These are phyloP conservation scores for Saguinus imperator DNA, from an alignment of 2,113 vertebrate species.

Conservation along the genomic window DNA sequence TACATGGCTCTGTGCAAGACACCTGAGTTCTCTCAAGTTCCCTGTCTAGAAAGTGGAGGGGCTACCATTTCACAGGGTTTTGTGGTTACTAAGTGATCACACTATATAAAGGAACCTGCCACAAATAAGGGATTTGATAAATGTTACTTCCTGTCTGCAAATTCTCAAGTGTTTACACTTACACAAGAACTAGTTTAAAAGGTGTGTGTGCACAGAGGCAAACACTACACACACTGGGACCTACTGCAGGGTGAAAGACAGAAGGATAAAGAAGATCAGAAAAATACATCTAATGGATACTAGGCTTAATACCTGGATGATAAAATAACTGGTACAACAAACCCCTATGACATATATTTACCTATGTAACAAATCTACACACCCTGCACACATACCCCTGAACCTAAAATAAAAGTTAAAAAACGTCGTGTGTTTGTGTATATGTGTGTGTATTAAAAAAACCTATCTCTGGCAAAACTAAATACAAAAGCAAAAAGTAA, in stretches of 20 bases:
- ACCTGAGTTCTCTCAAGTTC: accelerated
- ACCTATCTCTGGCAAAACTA: not conserved
- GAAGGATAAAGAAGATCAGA: too few relatives aligned
- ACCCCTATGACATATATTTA: too few relatives aligned
- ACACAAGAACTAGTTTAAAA: not conserved
- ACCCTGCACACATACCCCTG: too few relatives aligned
- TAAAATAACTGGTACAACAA: too few relatives aligned
- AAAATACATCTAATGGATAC: too few relatives aligned
- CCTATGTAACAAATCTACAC: too few relatives aligned
- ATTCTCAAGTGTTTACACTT: not conserved
- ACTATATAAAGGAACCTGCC: not conserved
- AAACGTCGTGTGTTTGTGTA: too few relatives aligned
- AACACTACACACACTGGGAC: not conserved
- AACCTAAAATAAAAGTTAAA: too few relatives aligned
- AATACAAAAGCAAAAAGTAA: constrained; percentile 1
- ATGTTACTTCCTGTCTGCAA: not conserved
- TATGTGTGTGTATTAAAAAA: not conserved
- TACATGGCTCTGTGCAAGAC: not conserved
- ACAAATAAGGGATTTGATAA: not conserved
- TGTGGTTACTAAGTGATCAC: not conserved
- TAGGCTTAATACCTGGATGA: too few relatives aligned
- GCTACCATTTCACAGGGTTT: not conserved
- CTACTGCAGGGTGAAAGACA: too few relatives aligned
- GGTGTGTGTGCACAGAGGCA: too few relatives aligned
- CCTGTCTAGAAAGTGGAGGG: not conserved